Evolutionary conservation across 2,888 invertebrate species (phyloP).

Genomic region (Caenorhabditis afra): DNA sequence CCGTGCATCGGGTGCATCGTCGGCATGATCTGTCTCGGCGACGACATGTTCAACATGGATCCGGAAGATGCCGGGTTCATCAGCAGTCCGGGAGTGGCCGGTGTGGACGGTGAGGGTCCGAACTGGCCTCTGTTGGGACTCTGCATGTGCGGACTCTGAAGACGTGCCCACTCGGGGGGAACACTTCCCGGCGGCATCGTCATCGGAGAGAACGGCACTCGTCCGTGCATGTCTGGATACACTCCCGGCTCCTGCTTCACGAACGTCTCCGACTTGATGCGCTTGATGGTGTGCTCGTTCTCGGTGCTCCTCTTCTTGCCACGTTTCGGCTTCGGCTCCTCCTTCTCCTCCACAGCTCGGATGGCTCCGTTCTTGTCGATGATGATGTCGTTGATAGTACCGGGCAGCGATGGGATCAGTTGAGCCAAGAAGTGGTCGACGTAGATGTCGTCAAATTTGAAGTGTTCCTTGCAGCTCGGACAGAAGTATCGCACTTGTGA

Average conservation of each 20-base stretch:
- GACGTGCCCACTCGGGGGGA: slow-evolving; percentile 42
- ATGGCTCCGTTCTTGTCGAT: slow-evolving; percentile 9
- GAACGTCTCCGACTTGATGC: slow-evolving; percentile 51
- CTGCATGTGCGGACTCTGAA: slow-evolving; percentile 53
- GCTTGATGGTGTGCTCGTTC: slow-evolving; percentile 31
- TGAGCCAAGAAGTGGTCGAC: slow-evolving; percentile 22
- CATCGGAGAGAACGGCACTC: slow-evolving; percentile 48
- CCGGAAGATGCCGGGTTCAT: slow-evolving; percentile 43
- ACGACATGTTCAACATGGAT: slow-evolving; percentile 44
- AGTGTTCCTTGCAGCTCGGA: background rate
- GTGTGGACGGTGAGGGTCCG: slow-evolving; percentile 37
- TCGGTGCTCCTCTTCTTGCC: slow-evolving; percentile 39
- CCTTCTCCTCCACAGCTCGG: slow-evolving; percentile 19
- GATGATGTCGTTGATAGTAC: slow-evolving; percentile 19
- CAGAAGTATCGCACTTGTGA: slow-evolving; percentile 15
- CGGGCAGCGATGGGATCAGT: background rate
- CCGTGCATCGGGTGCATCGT: background rate
- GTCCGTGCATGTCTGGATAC: slow-evolving; percentile 31
- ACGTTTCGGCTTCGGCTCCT: slow-evolving; percentile 37
- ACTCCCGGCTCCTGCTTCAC: slow-evolving; percentile 44
- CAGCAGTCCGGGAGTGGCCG: slow-evolving; percentile 37
- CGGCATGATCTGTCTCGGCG: slow-evolving; percentile 33
- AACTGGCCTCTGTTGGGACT: slow-evolving; percentile 51
- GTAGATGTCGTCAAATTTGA: slow-evolving; percentile 37
- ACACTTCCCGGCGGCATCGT: slow-evolving; percentile 44